Conservation (phyloP, 2,797 vertebrate species). For the Smutsia temminckii region DNA sequence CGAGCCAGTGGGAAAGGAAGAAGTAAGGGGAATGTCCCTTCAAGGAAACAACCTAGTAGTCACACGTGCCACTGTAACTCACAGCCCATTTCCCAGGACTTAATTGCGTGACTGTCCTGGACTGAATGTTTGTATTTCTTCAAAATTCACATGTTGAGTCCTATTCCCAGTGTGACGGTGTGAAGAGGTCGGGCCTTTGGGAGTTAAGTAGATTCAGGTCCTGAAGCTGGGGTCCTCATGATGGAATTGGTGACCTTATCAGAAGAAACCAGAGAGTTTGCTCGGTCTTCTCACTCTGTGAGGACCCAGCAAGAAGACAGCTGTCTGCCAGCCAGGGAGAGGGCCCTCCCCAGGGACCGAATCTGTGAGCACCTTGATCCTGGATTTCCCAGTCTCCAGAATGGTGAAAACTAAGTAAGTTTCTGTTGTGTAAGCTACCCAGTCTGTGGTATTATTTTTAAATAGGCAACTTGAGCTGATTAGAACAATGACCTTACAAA, state of each 20-base stretch:
- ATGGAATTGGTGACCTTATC: neutral
- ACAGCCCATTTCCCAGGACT: neutral
- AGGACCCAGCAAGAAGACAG: neutral
- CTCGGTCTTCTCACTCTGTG: neutral
- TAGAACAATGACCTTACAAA: neutral
- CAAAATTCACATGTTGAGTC: neutral
- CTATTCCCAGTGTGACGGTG: neutral
- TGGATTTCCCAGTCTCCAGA: neutral
- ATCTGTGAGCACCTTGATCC: neutral
- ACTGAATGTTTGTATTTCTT: neutral
- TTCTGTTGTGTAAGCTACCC: neutral
- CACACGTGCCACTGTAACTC: neutral
- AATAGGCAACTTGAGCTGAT: neutral
- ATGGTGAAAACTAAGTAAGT: neutral
- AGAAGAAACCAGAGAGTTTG: neutral
- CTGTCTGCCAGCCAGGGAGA: neutral
- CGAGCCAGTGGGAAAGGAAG: neutral
- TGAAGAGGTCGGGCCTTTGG: neutral
- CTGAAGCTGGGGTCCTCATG: neutral
- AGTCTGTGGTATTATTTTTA: neutral
- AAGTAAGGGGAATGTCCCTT: neutral
- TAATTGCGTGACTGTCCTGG: neutral
- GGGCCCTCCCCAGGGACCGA: neutral
- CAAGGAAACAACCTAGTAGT: neutral
- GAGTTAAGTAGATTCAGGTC: neutral